Percentiles rank a stretch among this genome's conserved stretches.
phyloP scores from a whole-genome alignment of 2,888 invertebrate species.

The Hecatera dysodea region DNA sequence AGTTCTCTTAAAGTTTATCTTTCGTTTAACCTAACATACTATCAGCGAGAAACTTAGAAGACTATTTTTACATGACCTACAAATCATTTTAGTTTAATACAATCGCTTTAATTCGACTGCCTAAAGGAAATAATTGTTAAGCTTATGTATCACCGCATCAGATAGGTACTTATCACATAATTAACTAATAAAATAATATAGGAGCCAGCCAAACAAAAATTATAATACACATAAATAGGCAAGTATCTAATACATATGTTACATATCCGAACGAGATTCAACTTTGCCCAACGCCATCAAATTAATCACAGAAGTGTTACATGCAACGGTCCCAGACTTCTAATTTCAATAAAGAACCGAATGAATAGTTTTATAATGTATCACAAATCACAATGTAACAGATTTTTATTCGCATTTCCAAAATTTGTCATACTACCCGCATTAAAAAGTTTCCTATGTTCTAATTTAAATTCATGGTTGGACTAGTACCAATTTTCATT shows the following conservation, averaged over 20 bases:
- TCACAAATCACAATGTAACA: too few relatives aligned
- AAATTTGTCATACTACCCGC: neutral
- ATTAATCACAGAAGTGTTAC: neutral
- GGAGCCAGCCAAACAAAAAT: slow-evolving; percentile 17
- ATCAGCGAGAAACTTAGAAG: slow-evolving; percentile 41
- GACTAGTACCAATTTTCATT: too few relatives aligned
- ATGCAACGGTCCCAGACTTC: neutral
- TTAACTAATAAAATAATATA: slow-evolving; percentile 23
- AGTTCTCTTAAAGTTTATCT: neutral
- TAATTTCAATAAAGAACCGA: too few relatives aligned
- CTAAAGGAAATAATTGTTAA: slow-evolving; percentile 30
- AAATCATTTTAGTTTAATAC: slow-evolving; percentile 25
- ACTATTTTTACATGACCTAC: slow-evolving; percentile 36
- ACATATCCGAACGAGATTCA: slow-evolving; percentile 53
- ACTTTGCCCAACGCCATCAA: slow-evolving; percentile 10
- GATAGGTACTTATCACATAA: slow-evolving; percentile 40
- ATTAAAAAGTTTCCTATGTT: neutral
- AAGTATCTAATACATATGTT: neutral
- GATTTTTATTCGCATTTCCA: too few relatives aligned
- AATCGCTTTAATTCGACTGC: slow-evolving; percentile 26
- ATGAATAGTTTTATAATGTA: too few relatives aligned
- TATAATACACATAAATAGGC: neutral
- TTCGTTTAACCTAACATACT: neutral
- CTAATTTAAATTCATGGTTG: neutral
- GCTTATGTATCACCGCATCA: slow-evolving; percentile 27